A percentile compares a stretch with the other conserved stretches of the same genome.
Conservation (phyloP, 2,888 invertebrate species). For the Lepidochrysops patricia region DNA sequence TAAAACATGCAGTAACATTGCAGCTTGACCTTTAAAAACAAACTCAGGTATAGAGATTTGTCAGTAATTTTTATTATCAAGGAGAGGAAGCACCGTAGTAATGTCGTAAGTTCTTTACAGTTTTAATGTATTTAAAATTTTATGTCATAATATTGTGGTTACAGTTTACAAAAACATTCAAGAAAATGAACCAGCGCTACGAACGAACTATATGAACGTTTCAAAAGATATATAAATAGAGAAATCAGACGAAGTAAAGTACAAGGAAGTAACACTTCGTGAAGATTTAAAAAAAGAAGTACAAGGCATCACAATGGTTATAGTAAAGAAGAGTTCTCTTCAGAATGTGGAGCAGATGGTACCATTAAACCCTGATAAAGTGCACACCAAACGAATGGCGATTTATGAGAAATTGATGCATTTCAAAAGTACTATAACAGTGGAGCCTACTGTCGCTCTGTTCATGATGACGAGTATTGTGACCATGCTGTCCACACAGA, state of each 20-base stretch:
- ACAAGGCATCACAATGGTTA: not conserved
- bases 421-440: not conserved
- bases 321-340: not conserved
- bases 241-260: too few relatives aligned
- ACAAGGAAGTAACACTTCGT: not conserved
- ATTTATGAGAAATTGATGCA: not conserved
- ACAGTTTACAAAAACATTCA: not conserved
- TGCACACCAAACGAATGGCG: not conserved
- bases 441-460: constrained; percentile 29
- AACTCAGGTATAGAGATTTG: not conserved
- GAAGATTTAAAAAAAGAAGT: not conserved
- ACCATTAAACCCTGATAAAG: not conserved
- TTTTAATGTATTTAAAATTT: not conserved
- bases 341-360: not conserved
- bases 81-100: not conserved
- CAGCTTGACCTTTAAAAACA: not conserved
- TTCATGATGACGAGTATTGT: constrained; percentile 78
- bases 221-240: not conserved
- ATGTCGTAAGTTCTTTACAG: not conserved
- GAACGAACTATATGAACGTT: not conserved
- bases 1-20: not conserved
- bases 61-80: not conserved
- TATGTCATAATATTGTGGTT: not conserved
- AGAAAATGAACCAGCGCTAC: too few relatives aligned
- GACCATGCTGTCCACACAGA: constrained; percentile 84